A percentile compares a stretch with the other conserved stretches of the same genome.
Evolutionary conservation across 1,140 invertebrate genomes (phyloP).

Genomic region (Hyles vespertilio): DNA sequence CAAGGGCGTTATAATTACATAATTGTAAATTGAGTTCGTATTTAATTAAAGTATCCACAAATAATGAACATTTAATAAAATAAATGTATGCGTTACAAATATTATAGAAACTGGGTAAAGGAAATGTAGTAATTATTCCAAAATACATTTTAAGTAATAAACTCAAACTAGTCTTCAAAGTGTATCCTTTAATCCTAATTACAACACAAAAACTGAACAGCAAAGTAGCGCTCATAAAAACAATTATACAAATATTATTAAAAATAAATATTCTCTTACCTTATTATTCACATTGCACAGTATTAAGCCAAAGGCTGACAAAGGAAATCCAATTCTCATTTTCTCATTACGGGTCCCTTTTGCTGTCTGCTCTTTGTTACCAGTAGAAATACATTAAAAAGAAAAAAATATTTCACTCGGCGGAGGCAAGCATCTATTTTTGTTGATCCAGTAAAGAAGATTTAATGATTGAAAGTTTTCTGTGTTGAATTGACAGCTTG

Average conservation of each 20-base stretch:
- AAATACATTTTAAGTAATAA: too few relatives aligned
- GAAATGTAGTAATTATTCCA: too few relatives aligned
- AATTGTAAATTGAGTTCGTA: too few relatives aligned
- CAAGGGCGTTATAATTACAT: too few relatives aligned
- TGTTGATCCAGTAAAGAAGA: conserved; percentile 5
- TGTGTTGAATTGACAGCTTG: too few relatives aligned
- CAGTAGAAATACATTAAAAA: conserved; percentile 12
- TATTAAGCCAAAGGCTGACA: conserved; percentile 31
- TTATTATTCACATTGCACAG: conserved; percentile 27
- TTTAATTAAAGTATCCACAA: too few relatives aligned
- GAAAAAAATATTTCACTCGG: conserved; percentile 15
- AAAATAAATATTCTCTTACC: conserved; percentile 7
- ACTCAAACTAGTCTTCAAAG: too few relatives aligned
- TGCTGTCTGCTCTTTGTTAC: conserved; percentile 39
- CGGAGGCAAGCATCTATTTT: conserved; percentile 11
- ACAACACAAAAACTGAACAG: too few relatives aligned
- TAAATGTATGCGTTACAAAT: too few relatives aligned
- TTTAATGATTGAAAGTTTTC: background rate
- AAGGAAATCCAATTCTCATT: conserved; percentile 55
- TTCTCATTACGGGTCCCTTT: conserved; percentile 44
- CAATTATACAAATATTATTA: conserved; percentile 3
- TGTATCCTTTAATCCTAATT: too few relatives aligned
- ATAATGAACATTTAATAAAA: too few relatives aligned
- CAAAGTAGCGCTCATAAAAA: background rate
- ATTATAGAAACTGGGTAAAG: too few relatives aligned